Evolutionary conservation across 2,797 vertebrate species (phyloP), one percentile per base, ranked within the genome.

Genomic region (Buphagus erythrorhynchus): DNA sequence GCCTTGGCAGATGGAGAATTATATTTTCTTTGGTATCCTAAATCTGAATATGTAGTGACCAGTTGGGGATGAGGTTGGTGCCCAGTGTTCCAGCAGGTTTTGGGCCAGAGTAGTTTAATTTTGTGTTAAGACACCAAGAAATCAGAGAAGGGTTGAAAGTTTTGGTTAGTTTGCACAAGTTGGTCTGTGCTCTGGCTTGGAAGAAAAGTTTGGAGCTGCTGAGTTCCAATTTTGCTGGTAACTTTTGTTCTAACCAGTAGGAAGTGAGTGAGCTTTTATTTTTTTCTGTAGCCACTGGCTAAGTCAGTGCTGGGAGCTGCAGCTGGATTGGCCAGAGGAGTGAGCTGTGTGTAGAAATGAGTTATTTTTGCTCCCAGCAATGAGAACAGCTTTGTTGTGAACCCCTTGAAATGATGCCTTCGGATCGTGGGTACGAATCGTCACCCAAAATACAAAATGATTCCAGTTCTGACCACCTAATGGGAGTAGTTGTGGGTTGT

Each of bases 331-430:
- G 87, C 48, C 81, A 83, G 86, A 83, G 92, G 63, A 62, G 66
- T 3, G 57, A 82, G 62, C 67, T 90, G 75, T 45, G 73, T 74
- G 15, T 35, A 11, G 28, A 76, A 52, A 55, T 9, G 46, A 95
- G 58, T 91, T 92, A 86, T 95, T 97, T 92, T 90, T 93, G 78
- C 87, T 91, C 51, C 88, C 69, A 80, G 58, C 75, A 45, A 45
- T 14, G 68, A 85, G 77, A 94, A 59, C 6, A 3, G 86, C 69
- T 96, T 86, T 95, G 85, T 93, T 87, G 62, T 29, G 85, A 91
- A 48, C 66, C 89, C 78, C 94, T 94, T 92, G 82, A 95, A 95
- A 95, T 94, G 86, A 93, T 83, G 81, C 62, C 69, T 90, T 86
- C 78, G 4, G 78, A 78, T 93, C 6, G 5, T 52, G 82, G 69